Base-by-base conservation (phyloP, 2,888 invertebrate species). In the Phaonia tiefii region DNA sequence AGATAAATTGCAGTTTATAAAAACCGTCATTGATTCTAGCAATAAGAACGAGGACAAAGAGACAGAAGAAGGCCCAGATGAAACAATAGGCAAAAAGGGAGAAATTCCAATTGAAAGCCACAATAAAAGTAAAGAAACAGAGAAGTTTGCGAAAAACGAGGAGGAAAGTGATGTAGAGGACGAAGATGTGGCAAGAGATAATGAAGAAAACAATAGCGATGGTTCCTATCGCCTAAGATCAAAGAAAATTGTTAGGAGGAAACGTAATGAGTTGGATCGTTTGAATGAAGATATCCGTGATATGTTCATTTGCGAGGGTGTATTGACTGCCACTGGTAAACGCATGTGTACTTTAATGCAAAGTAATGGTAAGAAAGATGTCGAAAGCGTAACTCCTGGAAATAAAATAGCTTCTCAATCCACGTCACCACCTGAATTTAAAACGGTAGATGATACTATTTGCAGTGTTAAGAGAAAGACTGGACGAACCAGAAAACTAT, bases 231-330 rank as follows among this genome's bases (percentile, higher is more conserved):
- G 46, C 54, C 7, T 66, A 7, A 76, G 63, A 74, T 7, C 11
- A 0, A 25, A 0, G 10, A 7, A 25, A 1, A 20, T 15, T 0
- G 20, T 20, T 2, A 75, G 72, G 69, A 80, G 70, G 71, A 84
- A 83, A 13, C 86, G 87, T 3, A 84, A 83, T 76, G 94, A 94
- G 81, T 85, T 94, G 39, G 94, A 94, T 79, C 92, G 92, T 85
- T 87, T 94, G 0, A 94, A 94, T 83, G 93, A 93, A 51, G 94
- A 94, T 83, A 93, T 94, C 66, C 92, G 93, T 17, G 93, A 93
- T 58, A 94, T 93, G 93, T 93, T 93, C 82, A 93, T 94, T 58
- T 91, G 93, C 65, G 91, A 93, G 65, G 90, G 89, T 1, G 93
- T 94, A 1, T 88, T 94, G 26, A 92, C 92, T 0, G 93, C 93